phyloP scores from a whole-genome alignment of 2,113 vertebrate genomes.

The Sinocyclocheilus maitianheensis region DNA sequence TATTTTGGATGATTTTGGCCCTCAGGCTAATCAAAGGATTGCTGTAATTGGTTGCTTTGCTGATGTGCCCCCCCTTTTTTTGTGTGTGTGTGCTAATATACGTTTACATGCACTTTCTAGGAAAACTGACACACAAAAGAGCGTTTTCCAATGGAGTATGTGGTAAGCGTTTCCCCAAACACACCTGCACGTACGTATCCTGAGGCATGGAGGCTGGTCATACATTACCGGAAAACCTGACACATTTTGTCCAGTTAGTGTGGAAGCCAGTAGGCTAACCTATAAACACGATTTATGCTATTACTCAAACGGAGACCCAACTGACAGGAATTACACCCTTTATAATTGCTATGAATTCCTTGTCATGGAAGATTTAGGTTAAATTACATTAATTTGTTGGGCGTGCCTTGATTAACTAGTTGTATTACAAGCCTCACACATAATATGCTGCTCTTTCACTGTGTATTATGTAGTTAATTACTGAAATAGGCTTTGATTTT shows the following conservation, averaged over 20 bases:
- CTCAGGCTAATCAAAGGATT: neutral
- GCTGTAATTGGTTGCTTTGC: slow-evolving; percentile 13
- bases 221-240: slow-evolving; percentile 9
- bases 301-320: neutral
- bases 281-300: neutral
- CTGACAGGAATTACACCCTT: slow-evolving; percentile 50
- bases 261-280: neutral
- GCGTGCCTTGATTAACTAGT: neutral
- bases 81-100: slow-evolving; percentile 46
- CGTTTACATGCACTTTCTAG: slow-evolving; percentile 74
- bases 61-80: neutral
- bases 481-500: neutral
- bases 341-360: neutral
- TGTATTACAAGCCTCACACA: neutral
- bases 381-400: neutral
- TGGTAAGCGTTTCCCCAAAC: slow-evolving; percentile 71
- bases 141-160: slow-evolving; percentile 75
- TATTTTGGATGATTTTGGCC: neutral
- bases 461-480: neutral
- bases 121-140: slow-evolving; percentile 68
- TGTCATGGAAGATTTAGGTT: neutral
- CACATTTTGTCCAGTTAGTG: neutral
- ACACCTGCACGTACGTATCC: slow-evolving; percentile 37
- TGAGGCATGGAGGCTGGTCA: slow-evolving; percentile 58
- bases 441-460: neutral